A percentile compares a stretch with the other conserved stretches of the same genome.
Evolutionary conservation across 2,888 invertebrate genomes (phyloP).

Genomic region (Nasonovia ribisnigri): DNA sequence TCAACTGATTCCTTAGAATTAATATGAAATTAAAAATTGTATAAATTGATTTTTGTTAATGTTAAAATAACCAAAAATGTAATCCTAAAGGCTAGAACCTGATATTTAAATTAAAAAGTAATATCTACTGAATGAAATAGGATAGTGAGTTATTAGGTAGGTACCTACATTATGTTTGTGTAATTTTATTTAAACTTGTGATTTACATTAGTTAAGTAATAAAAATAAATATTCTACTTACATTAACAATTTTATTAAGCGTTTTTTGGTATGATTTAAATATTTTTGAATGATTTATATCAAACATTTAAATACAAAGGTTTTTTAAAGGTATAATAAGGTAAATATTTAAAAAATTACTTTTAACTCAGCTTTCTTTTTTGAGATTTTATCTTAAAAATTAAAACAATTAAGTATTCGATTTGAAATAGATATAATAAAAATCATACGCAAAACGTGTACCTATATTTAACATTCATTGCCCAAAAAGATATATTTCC

Average conservation of each 20-base stretch:
- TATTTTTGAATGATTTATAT: not conserved
- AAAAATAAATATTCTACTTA: not conserved
- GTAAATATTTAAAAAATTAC: not conserved
- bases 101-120: not conserved
- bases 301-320: not conserved
- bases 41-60: not conserved
- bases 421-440: not conserved
- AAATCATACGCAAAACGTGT: not conserved
- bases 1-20: not conserved
- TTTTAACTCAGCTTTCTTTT: not conserved
- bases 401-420: not conserved
- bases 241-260: not conserved
- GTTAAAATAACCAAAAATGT: not conserved
- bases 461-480: not conserved
- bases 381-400: not conserved
- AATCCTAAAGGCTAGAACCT: not conserved
- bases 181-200: not conserved
- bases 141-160: not conserved
- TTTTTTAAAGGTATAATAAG: not conserved
- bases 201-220: not conserved
- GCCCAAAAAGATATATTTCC: not conserved
- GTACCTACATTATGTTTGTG: not conserved
- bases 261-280: not conserved
- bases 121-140: not conserved
- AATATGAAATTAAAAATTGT: not conserved